Percentiles rank a stretch among this genome's conserved stretches.
Conservation (phyloP, 2,113 vertebrate genomes). For the Falcunculus frontatus region DNA sequence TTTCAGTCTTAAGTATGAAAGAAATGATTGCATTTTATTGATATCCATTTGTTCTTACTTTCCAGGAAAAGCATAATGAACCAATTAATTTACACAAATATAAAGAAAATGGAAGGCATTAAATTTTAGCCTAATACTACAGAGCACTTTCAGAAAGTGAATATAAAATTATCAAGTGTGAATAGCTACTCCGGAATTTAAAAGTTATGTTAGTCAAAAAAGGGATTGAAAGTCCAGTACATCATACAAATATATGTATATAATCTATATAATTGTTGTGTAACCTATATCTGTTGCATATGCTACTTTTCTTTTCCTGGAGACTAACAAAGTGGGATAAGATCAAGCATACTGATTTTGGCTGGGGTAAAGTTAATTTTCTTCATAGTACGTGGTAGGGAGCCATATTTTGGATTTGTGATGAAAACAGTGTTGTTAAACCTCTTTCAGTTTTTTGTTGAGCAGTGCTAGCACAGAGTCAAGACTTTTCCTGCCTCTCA, state of each 20-base stretch:
- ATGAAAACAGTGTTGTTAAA: background rate
- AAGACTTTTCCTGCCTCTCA: background rate
- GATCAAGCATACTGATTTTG: background rate
- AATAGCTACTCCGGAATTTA: background rate
- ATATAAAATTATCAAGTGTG: background rate
- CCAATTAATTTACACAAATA: background rate
- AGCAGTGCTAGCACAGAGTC: background rate
- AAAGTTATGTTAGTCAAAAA: background rate
- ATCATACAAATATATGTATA: background rate
- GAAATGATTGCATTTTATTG: background rate
- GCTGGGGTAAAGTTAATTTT: background rate
- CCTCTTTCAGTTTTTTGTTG: background rate
- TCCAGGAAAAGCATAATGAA: background rate
- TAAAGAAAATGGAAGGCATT: background rate
- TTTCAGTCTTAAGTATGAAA: background rate
- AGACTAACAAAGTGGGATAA: background rate
- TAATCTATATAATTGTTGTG: background rate
- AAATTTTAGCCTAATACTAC: background rate
- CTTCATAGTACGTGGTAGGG: fast-evolving
- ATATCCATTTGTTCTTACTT: background rate
- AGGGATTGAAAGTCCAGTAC: background rate
- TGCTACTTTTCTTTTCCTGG: background rate
- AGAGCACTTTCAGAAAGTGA: background rate
- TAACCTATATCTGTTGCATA: background rate
- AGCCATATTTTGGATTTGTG: background rate